Evolutionary conservation across 2,888 invertebrate genomes (phyloP).

Genomic region (Nebria salina): DNA sequence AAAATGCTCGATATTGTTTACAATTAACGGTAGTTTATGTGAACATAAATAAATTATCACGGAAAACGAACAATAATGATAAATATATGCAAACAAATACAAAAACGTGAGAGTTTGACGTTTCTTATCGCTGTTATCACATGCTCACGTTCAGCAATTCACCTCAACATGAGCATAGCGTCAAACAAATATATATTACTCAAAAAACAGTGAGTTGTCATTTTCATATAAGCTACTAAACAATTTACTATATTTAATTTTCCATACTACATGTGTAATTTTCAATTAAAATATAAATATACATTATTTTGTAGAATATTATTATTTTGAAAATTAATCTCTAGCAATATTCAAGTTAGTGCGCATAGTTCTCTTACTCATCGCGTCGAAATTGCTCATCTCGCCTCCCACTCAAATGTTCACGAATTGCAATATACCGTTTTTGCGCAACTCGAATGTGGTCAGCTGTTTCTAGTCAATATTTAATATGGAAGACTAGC

Average conservation of each 20-base stretch:
- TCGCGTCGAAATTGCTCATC: too few relatives aligned
- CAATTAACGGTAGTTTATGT: background rate
- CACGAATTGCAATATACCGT: background rate
- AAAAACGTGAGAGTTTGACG: background rate
- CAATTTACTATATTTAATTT: too few relatives aligned
- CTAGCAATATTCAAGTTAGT: too few relatives aligned
- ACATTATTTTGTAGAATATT: too few relatives aligned
- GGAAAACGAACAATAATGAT: background rate
- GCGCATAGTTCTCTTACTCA: too few relatives aligned
- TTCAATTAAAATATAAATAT: too few relatives aligned
- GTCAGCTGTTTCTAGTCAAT: conserved; percentile 57
- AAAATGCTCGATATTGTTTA: background rate
- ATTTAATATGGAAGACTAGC: conserved; percentile 55
- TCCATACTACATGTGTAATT: too few relatives aligned
- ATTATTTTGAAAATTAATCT: too few relatives aligned
- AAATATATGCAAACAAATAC: background rate
- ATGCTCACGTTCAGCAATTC: background rate
- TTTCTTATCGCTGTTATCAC: background rate
- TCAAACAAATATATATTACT: background rate
- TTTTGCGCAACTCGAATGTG: conserved; percentile 49
- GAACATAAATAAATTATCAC: background rate
- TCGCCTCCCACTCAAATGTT: background rate
- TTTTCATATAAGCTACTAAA: background rate
- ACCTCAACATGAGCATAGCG: background rate
- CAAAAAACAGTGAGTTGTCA: background rate